These are phyloP conservation scores for Hapalemur alaotrensis DNA, from an alignment of 2,797 vertebrate species.

Conservation along the genomic window DNA sequence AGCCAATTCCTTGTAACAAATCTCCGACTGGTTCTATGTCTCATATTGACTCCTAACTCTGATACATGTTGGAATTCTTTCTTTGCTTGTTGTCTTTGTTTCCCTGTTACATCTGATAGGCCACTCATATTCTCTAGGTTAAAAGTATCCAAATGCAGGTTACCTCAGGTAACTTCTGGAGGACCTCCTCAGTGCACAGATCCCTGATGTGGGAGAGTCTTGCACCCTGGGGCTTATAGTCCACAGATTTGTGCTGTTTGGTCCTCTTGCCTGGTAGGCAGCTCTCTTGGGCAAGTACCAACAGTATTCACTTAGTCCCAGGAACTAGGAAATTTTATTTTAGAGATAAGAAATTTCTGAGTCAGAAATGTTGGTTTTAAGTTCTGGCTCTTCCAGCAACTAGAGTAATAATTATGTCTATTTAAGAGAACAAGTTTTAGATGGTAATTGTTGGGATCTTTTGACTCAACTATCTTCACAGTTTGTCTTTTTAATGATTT, in stretches of 20 bases:
- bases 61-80: background rate
- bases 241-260: background rate
- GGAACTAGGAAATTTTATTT: background rate
- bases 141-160: background rate
- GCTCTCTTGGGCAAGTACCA: background rate
- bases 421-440: background rate
- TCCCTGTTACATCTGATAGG: background rate
- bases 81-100: background rate
- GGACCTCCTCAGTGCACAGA: background rate
- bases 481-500: background rate
- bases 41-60: background rate
- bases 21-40: background rate
- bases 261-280: background rate
- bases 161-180: background rate
- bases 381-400: background rate
- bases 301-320: background rate
- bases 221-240: background rate
- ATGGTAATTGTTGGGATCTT: background rate
- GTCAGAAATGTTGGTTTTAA: conserved; percentile 1
- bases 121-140: background rate
- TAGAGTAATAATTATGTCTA: background rate
- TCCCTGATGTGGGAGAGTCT: background rate
- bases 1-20: background rate
- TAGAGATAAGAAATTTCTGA: background rate
- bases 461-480: background rate